Percentiles rank a stretch among this genome's conserved stretches.
phyloP scores from a whole-genome alignment of 2,113 vertebrate genomes.

The Nettapus auritus region DNA sequence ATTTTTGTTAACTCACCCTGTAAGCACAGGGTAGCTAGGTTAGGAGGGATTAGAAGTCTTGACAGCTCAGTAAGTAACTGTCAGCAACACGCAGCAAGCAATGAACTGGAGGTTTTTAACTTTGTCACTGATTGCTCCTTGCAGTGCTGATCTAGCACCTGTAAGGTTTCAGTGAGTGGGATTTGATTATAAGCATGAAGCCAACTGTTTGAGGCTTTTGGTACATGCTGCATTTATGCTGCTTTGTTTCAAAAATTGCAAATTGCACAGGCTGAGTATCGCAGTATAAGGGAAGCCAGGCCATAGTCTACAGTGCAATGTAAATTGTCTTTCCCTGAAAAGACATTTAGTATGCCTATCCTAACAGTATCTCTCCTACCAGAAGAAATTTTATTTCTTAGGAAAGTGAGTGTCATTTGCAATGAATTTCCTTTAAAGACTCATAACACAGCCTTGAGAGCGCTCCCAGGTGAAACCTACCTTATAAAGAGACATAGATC shows the following conservation, averaged over 20 bases:
- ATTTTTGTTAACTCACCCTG: neutral
- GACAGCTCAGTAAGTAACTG: neutral
- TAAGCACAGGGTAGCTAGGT: neutral
- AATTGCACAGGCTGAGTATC: neutral
- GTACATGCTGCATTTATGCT: neutral
- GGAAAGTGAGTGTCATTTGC: neutral
- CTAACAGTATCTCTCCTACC: neutral
- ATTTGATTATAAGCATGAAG: neutral
- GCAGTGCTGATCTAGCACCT: neutral
- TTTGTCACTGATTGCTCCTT: neutral
- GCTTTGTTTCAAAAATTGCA: neutral
- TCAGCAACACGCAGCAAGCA: neutral
- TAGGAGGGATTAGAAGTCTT: neutral
- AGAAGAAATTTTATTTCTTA: neutral
- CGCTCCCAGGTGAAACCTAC: neutral
- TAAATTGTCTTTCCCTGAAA: neutral
- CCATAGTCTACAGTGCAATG: rapidly evolving
- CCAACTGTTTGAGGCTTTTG: neutral
- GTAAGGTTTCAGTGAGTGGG: neutral
- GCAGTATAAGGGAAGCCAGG: neutral
- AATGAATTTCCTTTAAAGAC: neutral
- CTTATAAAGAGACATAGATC: neutral
- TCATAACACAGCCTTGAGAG: neutral
- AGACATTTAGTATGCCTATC: neutral
- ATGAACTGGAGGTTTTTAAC: neutral